Percentiles rank a stretch among this genome's conserved stretches.
Conservation (phyloP, 2,888 invertebrate species). For the Miltochrista miniata region DNA sequence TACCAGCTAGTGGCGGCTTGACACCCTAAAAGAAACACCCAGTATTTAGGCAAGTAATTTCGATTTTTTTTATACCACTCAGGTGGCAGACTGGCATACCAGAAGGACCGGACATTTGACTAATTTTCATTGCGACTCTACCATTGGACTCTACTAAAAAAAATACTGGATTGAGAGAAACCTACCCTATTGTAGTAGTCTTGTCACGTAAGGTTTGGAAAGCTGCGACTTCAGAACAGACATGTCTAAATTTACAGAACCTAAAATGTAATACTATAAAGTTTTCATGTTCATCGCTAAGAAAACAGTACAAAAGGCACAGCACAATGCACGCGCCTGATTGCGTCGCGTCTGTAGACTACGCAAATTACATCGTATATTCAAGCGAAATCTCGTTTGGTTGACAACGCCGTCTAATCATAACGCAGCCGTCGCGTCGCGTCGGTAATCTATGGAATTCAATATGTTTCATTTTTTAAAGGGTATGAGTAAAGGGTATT, state of each 20-base stretch:
- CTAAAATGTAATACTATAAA: background rate
- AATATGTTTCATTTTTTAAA: constrained; percentile 2
- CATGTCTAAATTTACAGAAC: background rate
- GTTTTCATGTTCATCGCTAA: constrained; percentile 12
- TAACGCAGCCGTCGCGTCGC: constrained; percentile 26
- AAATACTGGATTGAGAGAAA: too few species aligned
- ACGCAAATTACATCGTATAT: constrained; percentile 60
- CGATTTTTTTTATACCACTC: too few species aligned
- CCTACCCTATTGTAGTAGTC: too few species aligned
- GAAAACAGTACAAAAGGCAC: constrained; percentile 23
- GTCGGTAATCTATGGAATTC: constrained; percentile 18
- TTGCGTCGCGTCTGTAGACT: constrained; percentile 68
- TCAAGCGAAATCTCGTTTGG: constrained; percentile 58
- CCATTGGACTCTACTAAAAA: too few species aligned
- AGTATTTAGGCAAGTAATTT: too few species aligned
- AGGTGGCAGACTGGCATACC: too few species aligned
- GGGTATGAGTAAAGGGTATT: too few species aligned
- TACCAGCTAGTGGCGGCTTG: too few species aligned
- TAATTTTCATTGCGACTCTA: too few species aligned
- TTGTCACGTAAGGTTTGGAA: background rate
- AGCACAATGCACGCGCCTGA: constrained; percentile 63
- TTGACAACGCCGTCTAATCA: constrained; percentile 56
- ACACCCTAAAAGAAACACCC: too few species aligned
- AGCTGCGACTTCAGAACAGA: background rate
- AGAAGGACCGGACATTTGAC: too few species aligned